Evolutionary conservation across 1,140 invertebrate species (phyloP).

Genomic region (Gyrodactylus salaris): DNA sequence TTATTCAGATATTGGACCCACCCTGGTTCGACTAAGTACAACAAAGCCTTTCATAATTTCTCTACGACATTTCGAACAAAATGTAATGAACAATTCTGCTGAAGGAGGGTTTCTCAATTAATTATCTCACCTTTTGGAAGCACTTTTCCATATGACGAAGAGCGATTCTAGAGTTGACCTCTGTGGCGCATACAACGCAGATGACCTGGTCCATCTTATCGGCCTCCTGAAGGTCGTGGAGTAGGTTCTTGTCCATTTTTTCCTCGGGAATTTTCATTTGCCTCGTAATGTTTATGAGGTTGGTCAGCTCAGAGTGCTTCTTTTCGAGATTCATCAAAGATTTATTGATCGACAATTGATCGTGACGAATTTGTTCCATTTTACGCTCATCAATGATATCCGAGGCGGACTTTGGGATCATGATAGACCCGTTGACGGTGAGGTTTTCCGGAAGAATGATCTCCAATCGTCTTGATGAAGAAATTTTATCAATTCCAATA

Average conservation of each 20-base stretch:
- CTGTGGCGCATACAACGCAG: constrained; percentile 76
- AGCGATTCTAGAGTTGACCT: constrained; percentile 43
- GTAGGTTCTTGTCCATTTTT: not conserved
- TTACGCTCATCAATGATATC: not conserved
- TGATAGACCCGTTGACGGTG: not conserved
- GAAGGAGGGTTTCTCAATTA: no score
- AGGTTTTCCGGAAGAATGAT: not conserved
- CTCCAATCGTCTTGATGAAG: not conserved
- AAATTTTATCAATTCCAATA: no score
- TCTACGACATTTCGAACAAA: no score
- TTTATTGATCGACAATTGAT: not conserved
- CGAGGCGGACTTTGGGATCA: not conserved
- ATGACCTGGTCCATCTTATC: not conserved
- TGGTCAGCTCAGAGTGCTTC: not conserved
- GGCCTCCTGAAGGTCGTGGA: not conserved
- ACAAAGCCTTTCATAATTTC: no score
- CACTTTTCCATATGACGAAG: constrained; percentile 34
- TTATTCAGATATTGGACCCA: no score
- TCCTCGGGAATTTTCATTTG: not conserved
- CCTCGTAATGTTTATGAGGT: not conserved
- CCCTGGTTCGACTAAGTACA: no score
- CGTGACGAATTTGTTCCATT: not conserved
- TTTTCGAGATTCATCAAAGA: not conserved
- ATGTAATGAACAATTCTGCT: no score
- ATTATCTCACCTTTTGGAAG: constrained; percentile 43